Percentiles rank a stretch among this genome's conserved stretches.
Conservation (phyloP, 2,888 invertebrate species). For the Lepidocyrtinus sp. region DNA sequence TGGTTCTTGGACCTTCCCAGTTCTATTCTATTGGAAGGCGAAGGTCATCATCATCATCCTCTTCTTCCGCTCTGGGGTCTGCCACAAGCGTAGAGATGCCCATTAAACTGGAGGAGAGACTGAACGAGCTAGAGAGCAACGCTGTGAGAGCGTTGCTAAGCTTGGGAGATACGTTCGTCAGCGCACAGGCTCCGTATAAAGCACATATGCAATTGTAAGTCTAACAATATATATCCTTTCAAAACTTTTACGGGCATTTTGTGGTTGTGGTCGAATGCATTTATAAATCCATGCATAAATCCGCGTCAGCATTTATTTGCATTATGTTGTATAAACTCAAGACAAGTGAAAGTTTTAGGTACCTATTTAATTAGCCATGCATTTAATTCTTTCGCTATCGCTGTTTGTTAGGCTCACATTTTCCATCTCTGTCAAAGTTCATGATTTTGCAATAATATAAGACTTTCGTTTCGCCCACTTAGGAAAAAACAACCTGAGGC, state of each 20-base stretch:
- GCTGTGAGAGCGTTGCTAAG: constrained; percentile 53
- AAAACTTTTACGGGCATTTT: neutral
- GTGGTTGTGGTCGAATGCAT: neutral
- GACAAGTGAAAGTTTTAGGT: neutral
- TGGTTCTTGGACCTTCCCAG: constrained; percentile 34
- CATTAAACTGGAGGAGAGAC: constrained; percentile 46
- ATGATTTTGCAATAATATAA: neutral
- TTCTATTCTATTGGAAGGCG: constrained; percentile 43
- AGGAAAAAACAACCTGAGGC: constrained; percentile 47
- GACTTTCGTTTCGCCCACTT: neutral
- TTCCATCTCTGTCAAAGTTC: neutral
- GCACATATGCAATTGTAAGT: neutral
- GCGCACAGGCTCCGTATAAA: constrained; percentile 41
- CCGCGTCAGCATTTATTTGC: neutral
- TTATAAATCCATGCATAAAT: neutral
- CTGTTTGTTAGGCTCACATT: no score
- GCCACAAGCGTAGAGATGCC: constrained; percentile 42
- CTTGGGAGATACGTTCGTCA: constrained; percentile 54
- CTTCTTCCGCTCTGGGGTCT: constrained; percentile 25
- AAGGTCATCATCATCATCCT: constrained; percentile 32
- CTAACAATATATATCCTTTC: neutral
- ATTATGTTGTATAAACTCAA: neutral
- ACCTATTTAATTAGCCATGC: neutral
- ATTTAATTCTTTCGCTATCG: neutral
- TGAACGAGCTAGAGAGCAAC: constrained; percentile 57